Evolutionary conservation across 1,140 invertebrate species (phyloP).

Genomic region (Diorhabda sublineata): DNA sequence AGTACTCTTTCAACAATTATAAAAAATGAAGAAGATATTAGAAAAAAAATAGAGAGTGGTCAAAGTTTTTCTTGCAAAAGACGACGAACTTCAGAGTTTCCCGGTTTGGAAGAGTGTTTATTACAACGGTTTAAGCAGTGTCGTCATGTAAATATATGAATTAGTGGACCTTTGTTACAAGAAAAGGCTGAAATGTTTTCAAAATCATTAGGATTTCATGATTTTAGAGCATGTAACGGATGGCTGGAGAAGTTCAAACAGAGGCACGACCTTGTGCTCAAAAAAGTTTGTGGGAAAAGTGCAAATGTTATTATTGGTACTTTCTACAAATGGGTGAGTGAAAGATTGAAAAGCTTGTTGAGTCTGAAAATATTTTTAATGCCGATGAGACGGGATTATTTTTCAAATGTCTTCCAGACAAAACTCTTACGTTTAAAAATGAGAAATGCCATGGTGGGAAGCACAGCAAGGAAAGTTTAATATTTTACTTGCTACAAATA

Average conservation of each 20-base stretch:
- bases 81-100: not conserved
- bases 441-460: conserved; percentile 32
- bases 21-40: not conserved
- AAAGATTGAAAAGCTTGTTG: conserved; percentile 24
- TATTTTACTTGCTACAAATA: conserved; percentile 48
- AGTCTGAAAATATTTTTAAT: conserved; percentile 45
- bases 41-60: not conserved
- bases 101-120: too few relatives aligned
- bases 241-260: conserved; percentile 31
- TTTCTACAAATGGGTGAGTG: not conserved
- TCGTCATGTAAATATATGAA: conserved; percentile 14
- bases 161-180: conserved; percentile 27
- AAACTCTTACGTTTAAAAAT: too few relatives aligned
- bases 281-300: conserved; percentile 23
- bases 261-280: conserved; percentile 21
- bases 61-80: not conserved
- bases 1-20: not conserved
- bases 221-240: conserved; percentile 20
- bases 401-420: conserved; percentile 33
- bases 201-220: conserved; percentile 1
- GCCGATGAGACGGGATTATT: conserved; percentile 49
- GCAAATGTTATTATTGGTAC: not conserved
- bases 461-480: conserved; percentile 46
- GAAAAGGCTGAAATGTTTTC: conserved; percentile 22
- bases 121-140: too few relatives aligned